Conservation (phyloP, 53 echinoderm and acorn worm genomes). For the Holothuria leucospilota region DNA sequence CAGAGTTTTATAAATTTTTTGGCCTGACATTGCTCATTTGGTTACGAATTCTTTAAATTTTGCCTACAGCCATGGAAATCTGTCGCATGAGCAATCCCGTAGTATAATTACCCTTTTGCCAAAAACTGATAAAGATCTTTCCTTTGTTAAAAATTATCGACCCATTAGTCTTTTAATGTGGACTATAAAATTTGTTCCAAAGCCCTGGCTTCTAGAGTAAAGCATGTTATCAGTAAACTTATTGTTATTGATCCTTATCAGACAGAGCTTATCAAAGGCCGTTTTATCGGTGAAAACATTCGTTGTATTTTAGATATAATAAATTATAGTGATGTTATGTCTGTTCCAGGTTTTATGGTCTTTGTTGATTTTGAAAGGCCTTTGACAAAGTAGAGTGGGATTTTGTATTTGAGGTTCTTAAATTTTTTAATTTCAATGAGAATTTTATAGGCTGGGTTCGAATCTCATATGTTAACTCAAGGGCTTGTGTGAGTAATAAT, state of each 20-base stretch:
- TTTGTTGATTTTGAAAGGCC: background rate
- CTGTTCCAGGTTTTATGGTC: background rate
- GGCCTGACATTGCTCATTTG: no score
- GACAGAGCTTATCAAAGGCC: background rate
- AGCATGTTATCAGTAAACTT: background rate
- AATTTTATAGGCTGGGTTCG: background rate
- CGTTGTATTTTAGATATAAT: background rate
- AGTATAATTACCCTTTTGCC: background rate
- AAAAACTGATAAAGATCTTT: background rate
- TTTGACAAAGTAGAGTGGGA: constrained; percentile 1
- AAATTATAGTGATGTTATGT: background rate
- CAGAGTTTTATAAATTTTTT: no score
- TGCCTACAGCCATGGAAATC: no score
- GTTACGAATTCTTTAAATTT: no score
- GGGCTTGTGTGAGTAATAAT: constrained; percentile 7
- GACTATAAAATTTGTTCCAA: constrained; percentile 2
- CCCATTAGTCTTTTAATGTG: background rate
- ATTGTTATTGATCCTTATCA: background rate
- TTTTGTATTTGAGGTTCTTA: background rate
- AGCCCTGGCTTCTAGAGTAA: background rate
- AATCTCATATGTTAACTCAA: background rate
- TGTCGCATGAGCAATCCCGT: constrained; percentile 1
- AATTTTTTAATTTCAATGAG: background rate
- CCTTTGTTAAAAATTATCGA: constrained; percentile 12
- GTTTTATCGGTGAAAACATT: background rate